phyloP scores from a whole-genome alignment of 2,888 invertebrate genomes.

The Sepioteuthis lessoniana region DNA sequence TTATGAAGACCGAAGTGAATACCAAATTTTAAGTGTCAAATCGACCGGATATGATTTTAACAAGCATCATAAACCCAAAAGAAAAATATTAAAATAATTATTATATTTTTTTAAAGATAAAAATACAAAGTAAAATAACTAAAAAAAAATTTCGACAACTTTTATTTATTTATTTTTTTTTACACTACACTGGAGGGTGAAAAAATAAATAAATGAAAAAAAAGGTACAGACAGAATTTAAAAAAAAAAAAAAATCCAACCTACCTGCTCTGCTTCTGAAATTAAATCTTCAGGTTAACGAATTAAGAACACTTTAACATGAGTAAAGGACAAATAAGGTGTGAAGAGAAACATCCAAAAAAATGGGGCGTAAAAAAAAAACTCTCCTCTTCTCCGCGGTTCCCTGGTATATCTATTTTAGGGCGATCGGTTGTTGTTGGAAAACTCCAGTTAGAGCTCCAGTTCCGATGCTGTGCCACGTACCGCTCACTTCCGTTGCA shows the following conservation, averaged over 20 bases:
- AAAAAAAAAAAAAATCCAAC: neutral
- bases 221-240: neutral
- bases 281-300: neutral
- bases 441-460: neutral
- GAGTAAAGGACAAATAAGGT: neutral
- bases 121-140: neutral
- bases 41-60: neutral
- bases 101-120: neutral
- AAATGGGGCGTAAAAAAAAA: neutral
- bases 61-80: neutral
- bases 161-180: neutral
- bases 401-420: neutral
- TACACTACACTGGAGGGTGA: neutral
- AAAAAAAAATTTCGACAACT: neutral
- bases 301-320: neutral
- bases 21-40: neutral
- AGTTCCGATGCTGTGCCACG: slow-evolving; percentile 62
- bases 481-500: slow-evolving; percentile 65
- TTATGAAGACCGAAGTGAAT: neutral
- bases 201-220: too few relatives aligned
- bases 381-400: neutral
- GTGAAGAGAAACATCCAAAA: neutral
- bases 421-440: neutral
- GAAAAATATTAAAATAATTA: neutral
- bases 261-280: neutral